These are phyloP conservation scores for Lasioglossum malachurum DNA, from an alignment of 2,888 invertebrate genomes.

Conservation along the genomic window DNA sequence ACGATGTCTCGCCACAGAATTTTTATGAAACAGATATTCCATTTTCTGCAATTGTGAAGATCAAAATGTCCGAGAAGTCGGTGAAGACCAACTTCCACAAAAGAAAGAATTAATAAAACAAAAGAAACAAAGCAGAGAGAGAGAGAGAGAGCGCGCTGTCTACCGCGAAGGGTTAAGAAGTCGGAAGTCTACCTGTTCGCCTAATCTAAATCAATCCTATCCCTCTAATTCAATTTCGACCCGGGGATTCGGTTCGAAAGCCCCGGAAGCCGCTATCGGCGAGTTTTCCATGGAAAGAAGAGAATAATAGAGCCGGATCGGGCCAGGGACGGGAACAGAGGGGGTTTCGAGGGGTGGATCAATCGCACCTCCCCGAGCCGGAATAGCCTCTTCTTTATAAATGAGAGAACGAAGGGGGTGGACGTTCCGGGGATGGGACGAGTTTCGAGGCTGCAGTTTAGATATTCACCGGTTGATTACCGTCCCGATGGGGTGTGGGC, in stretches of 20 bases:
- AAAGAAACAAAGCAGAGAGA: not conserved
- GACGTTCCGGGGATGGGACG: constrained; percentile 64
- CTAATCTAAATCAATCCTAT: not conserved
- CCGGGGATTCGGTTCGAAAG: not conserved
- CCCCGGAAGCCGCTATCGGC: not conserved
- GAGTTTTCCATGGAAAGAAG: constrained; percentile 27
- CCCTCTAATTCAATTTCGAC: not conserved
- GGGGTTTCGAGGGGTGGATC: constrained; percentile 73
- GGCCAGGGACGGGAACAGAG: not conserved
- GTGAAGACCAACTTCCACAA: too few species aligned
- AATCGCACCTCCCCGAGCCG: constrained; percentile 77
- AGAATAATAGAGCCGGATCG: constrained; percentile 23
- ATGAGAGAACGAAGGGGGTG: constrained; percentile 77
- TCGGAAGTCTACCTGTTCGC: not conserved
- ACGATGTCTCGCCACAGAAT: too few species aligned
- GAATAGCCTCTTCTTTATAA: constrained; percentile 82
- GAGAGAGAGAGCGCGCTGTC: not conserved
- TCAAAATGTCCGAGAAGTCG: too few species aligned
- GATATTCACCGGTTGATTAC: constrained; percentile 85
- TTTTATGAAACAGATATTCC: too few species aligned
- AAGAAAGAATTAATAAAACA: too few species aligned
- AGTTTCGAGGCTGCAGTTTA: constrained; percentile 80
- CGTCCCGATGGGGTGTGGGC: constrained; percentile 74
- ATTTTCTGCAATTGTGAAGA: too few species aligned
- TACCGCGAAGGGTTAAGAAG: not conserved